phyloP scores from a whole-genome alignment of 2,797 vertebrate species.

The Capromys pilorides region DNA sequence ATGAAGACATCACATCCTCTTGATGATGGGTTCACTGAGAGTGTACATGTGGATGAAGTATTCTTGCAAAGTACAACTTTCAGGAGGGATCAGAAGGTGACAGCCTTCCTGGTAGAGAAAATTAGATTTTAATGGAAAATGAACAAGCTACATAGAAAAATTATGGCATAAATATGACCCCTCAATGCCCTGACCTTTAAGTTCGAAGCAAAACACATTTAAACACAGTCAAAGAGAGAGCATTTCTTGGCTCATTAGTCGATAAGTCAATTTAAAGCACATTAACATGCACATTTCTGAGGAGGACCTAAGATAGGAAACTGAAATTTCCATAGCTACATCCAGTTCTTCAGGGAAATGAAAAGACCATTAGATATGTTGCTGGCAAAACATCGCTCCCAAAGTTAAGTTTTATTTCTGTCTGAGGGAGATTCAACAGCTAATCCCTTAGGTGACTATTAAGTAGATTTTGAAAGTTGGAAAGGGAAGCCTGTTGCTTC shows the following conservation, averaged over 20 bases:
- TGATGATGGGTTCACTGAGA: constrained; percentile 70
- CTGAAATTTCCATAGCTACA: constrained; percentile 65
- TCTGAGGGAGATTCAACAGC: background rate
- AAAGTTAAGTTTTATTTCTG: constrained; percentile 22
- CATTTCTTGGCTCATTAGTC: constrained; percentile 69
- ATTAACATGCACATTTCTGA: constrained; percentile 63
- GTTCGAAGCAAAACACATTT: constrained; percentile 64
- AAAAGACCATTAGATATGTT: constrained; percentile 55
- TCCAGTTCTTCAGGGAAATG: constrained; percentile 60
- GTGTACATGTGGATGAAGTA: constrained; percentile 72
- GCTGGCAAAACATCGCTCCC: constrained; percentile 66
- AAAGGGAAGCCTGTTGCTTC: background rate
- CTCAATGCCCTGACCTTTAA: constrained; percentile 62
- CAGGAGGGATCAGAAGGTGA: constrained; percentile 58
- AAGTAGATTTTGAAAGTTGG: constrained; percentile 1
- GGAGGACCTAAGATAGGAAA: constrained; percentile 59
- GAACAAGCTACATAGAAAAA: constrained; percentile 65
- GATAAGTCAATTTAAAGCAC: constrained; percentile 65
- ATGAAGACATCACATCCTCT: constrained; percentile 60
- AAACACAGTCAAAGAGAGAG: constrained; percentile 19
- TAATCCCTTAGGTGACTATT: background rate
- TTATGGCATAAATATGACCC: constrained; percentile 56
- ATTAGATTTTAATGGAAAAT: constrained; percentile 69
- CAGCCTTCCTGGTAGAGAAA: constrained; percentile 56
- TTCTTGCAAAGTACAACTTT: constrained; percentile 51